Base-by-base conservation (phyloP, 37 sponge, comb jelly and placozoan species). In the Cladorhizidae sp. region DNA sequence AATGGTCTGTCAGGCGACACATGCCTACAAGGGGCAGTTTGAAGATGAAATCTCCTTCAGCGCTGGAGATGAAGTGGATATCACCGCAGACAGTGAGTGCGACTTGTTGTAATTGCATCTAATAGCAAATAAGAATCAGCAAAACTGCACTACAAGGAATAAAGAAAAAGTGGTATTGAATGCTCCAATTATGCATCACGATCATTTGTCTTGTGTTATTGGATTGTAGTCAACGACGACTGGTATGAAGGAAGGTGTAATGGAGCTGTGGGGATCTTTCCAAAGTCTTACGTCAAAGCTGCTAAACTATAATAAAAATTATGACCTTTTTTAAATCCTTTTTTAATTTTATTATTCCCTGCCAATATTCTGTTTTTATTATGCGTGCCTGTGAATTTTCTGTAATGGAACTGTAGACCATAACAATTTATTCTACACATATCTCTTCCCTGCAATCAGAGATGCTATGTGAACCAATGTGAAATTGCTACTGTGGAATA, bases 231-330 rank as follows among this genome's bases (percentile, higher is more conserved):
- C 61, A 89, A 90, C 67, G 82, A 85, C 1, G 93, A 92, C 20
- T 95, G 96, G 96, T 89, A 76, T 68, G 84, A 83, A 59, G 96
- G 96, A 25, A 32, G 40, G 28, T 75, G 61, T 21, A 28, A 79
- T 28, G 93, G 90, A 21, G 63, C 54, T 3, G 75, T 63, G 21
- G 96, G 96, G 18, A 92, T 95, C 28, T 95, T 95, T 51, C 96
- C 96, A 28, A 86, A 78, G 45, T 85, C 87, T 7, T 93, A 78
- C 42, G 86, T 93, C 58, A 80, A 70, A 28, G 72, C 49, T n/a
- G n/a, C n/a, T 45, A 45, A 45, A 45, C 8, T 9, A 45, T 45
- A 45, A 45, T 45, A n/a, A n/a, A n/a, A n/a, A n/a, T n/a, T n/a
- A n/a, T n/a, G n/a, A n/a, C n/a, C n/a, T n/a, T n/a, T n/a, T n/a